These are phyloP conservation scores for Malurus alboscapulatus DNA, from an alignment of 2,113 vertebrate species.

Conservation along the genomic window DNA sequence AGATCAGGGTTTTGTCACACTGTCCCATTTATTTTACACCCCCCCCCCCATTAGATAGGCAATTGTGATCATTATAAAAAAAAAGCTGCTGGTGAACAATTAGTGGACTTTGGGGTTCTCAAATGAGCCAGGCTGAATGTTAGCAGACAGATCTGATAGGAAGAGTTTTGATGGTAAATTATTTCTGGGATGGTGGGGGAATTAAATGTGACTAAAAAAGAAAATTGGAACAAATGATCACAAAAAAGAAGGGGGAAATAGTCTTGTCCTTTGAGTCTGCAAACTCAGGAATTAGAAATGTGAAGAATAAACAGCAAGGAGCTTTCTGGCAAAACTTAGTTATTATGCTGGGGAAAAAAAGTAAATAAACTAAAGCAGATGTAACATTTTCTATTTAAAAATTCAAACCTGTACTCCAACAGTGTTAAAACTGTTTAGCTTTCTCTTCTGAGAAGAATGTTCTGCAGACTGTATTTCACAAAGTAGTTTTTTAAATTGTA, in stretches of 20 bases:
- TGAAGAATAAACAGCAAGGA: neutral
- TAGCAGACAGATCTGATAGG: neutral
- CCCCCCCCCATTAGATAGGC: neutral
- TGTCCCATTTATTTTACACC: neutral
- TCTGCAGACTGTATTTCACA: neutral
- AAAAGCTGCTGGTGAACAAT: neutral
- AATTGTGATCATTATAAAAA: neutral
- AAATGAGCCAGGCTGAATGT: neutral
- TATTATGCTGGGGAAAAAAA: neutral
- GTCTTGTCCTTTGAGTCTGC: neutral
- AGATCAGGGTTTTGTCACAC: neutral
- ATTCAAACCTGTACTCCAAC: neutral
- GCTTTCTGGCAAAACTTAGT: neutral
- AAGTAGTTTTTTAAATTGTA: neutral
- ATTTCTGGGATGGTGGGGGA: neutral
- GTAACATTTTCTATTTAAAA: neutral
- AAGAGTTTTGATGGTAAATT: neutral
- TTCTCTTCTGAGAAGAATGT: neutral
- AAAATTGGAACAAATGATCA: neutral
- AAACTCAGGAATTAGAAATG: neutral
- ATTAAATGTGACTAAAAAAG: neutral
- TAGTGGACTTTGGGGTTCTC: neutral
- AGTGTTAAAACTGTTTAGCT: neutral
- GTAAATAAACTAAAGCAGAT: neutral
- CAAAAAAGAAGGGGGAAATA: neutral